A percentile compares a stretch with the other conserved stretches of the same genome.
These are phyloP conservation scores for Tachina lurida DNA, from an alignment of 2,888 invertebrate species.

Conservation along the genomic window DNA sequence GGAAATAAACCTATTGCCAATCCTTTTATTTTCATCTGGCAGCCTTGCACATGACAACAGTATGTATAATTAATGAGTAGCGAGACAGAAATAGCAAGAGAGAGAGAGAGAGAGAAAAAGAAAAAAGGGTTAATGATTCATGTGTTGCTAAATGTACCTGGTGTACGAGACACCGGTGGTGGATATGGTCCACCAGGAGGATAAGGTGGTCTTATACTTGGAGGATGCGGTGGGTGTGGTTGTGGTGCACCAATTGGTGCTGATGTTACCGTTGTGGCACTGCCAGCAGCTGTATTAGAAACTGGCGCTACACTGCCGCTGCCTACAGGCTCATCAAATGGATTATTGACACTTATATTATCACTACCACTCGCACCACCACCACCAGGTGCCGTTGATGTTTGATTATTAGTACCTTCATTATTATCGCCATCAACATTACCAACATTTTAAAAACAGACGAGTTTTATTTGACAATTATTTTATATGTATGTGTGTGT, in stretches of 20 bases:
- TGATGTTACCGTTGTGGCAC: conserved; percentile 69
- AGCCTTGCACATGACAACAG: conserved; percentile 21
- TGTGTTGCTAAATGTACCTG: conserved; percentile 79
- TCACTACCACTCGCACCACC: conserved; percentile 83
- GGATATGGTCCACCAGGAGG: conserved; percentile 75
- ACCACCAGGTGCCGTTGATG: conserved; percentile 69
- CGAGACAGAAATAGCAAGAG: conserved; percentile 40
- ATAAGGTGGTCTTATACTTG: conserved; percentile 73
- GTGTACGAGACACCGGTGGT: conserved; percentile 83
- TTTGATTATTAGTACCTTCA: conserved; percentile 79
- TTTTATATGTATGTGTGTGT: conserved; percentile 6
- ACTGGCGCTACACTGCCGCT: conserved; percentile 73
- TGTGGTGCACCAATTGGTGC: conserved; percentile 75
- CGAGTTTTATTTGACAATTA: conserved; percentile 17
- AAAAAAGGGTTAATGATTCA: conserved; percentile 61
- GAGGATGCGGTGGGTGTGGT: conserved; percentile 79
- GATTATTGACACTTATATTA: conserved; percentile 93
- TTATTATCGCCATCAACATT: conserved; percentile 44
- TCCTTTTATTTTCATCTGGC: conserved; percentile 18
- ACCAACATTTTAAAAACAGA: conserved; percentile 26
- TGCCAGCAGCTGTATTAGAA: conserved; percentile 71
- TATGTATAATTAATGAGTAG: conserved; percentile 42
- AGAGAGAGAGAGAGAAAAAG: conserved; percentile 17
- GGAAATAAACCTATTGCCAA: not conserved
- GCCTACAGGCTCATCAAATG: conserved; percentile 89